Evolutionary conservation across 2,113 vertebrate species (phyloP), one percentile per base, ranked within the genome.

Genomic region (Amphilophus citrinellus): DNA sequence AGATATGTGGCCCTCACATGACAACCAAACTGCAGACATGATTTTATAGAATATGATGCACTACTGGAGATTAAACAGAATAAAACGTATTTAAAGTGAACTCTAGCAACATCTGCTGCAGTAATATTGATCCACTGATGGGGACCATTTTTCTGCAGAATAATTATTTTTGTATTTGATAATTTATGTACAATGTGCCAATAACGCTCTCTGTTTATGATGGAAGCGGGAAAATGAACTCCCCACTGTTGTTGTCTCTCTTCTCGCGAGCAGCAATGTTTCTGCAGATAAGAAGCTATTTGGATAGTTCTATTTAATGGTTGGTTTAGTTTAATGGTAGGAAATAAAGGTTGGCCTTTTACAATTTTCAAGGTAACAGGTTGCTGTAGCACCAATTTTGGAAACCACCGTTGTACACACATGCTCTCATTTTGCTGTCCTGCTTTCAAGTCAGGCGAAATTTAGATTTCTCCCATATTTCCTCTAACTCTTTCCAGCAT

Each of bases 321-420:
- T 73, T 73, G 68, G 47, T 32, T 73, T 56, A 20, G 32, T 32
- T 56, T 73, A 27, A 73, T 8, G 47, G 44, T 53, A 13, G 47
- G 10, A 73, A 53, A 73, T 73, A 73, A 73, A 32, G 68, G 47
- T n/a, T 73, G 27, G 17, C 47, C 27, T 56, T 73, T 32, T 56
- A 27, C 27, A 73, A n/a, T 73, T 73, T 73, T 73, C 47, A 73
- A 18, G 68, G 68, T 73, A 53, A 30, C 61, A 57, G 61, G 47
- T 61, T 79, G 77, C 32, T 0, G 18, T 8, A 37, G 20, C 9
- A 3, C 11, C 42, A 27, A 61, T 42, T 47, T 61, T 53, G 20
- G 60, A 63, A 32, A 37, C 60, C 2, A 50, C 20, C 22, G 44
- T 79, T 79, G 44, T 63, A 56, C n/a, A 59, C 42, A 30, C 30